Evolutionary conservation across 1,140 invertebrate genomes (phyloP).

Genomic region (Hyposmocoma kahamanoa): DNA sequence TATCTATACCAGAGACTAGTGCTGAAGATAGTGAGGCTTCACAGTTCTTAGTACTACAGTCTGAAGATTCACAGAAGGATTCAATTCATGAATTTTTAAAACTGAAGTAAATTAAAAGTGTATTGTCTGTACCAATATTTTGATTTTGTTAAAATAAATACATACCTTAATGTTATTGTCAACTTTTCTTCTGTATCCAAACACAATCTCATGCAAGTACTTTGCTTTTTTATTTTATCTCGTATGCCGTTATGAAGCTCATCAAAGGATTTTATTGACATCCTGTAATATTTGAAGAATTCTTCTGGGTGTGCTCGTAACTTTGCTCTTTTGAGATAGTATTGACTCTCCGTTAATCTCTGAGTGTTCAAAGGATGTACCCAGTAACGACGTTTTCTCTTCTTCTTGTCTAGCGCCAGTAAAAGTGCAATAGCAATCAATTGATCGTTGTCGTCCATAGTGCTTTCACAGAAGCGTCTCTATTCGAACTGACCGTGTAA

Average conservation of each 20-base stretch:
- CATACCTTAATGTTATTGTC: background rate
- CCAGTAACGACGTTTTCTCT: background rate
- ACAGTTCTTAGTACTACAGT: too few species aligned
- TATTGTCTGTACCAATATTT: too few species aligned
- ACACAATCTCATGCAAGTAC: background rate
- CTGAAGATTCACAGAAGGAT: too few species aligned
- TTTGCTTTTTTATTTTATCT: background rate
- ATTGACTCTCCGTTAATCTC: background rate
- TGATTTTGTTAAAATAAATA: too few species aligned
- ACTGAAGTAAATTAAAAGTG: too few species aligned
- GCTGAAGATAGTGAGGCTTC: too few species aligned
- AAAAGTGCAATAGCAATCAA: background rate
- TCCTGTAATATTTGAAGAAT: constrained; percentile 1
- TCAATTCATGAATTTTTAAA: too few species aligned
- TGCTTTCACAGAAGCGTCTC: background rate
- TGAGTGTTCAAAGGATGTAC: constrained; percentile 1
- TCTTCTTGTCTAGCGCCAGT: background rate
- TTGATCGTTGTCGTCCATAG: background rate
- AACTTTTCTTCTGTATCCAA: background rate
- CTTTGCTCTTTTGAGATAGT: constrained; percentile 1
- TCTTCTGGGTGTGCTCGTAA: background rate
- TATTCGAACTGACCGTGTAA: background rate
- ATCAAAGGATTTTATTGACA: constrained; percentile 1
- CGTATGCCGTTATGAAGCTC: background rate
- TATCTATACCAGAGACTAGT: too few species aligned